These are phyloP conservation scores for Microcebus griseorufus DNA, from an alignment of 2,113 vertebrate genomes.

Conservation along the genomic window DNA sequence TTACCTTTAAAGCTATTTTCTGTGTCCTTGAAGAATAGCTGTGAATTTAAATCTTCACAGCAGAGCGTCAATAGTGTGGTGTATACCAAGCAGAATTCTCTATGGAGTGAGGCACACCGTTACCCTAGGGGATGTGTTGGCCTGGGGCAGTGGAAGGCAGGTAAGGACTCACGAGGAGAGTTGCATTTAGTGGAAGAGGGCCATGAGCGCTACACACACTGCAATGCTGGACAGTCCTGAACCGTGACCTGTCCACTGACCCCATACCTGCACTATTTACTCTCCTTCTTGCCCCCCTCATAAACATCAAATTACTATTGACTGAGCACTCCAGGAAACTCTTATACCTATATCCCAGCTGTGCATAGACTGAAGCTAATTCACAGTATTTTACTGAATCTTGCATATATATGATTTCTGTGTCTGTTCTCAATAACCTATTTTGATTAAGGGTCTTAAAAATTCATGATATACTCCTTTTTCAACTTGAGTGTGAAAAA, in stretches of 20 bases:
- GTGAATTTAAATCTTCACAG: not conserved
- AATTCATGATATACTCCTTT: not conserved
- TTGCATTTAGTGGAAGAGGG: not conserved
- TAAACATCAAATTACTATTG: not conserved
- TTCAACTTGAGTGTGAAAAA: not conserved
- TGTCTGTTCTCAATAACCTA: not conserved
- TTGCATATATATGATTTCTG: not conserved
- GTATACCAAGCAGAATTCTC: not conserved
- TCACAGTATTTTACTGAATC: not conserved
- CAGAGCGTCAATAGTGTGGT: not conserved
- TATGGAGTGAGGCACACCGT: not conserved
- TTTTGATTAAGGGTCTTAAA: slow-evolving; percentile 44
- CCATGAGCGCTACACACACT: not conserved
- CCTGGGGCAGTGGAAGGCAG: not conserved
- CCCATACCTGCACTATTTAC: too few species aligned
- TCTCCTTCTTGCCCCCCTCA: not conserved
- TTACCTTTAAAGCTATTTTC: not conserved
- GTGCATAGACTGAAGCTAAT: not conserved
- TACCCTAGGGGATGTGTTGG: not conserved
- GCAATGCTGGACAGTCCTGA: not conserved
- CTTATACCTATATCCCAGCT: not conserved
- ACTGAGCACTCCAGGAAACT: not conserved
- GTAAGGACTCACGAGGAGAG: not conserved
- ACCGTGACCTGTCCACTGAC: not conserved
- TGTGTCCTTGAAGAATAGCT: not conserved